Evolutionary conservation across 1,140 invertebrate species (phyloP).

Genomic region (Bombus terrestris): DNA sequence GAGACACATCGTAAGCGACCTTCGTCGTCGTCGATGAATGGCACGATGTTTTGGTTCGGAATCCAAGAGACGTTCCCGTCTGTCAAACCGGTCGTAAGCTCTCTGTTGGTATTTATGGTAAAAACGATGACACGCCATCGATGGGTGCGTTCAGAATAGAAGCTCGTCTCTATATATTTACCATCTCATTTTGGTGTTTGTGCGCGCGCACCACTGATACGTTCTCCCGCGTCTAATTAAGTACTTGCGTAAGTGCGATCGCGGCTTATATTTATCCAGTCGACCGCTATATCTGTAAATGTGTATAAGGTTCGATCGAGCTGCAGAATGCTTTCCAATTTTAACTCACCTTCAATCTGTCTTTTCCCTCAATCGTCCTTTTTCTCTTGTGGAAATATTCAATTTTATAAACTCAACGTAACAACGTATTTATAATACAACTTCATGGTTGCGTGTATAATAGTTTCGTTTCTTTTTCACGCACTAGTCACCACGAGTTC

Average conservation of each 20-base stretch:
- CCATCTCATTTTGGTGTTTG: conserved; percentile 33
- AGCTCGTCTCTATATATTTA: conserved; percentile 25
- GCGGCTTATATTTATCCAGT: conserved; percentile 48
- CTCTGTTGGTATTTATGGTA: conserved; percentile 48
- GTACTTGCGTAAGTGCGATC: conserved; percentile 55
- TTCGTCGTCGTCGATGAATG: conserved; percentile 73
- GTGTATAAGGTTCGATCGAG: conserved; percentile 22
- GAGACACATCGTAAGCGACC: conserved; percentile 48
- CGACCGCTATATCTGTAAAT: conserved; percentile 23
- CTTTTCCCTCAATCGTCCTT: neutral
- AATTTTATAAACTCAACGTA: conserved; percentile 10
- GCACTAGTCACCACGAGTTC: conserved; percentile 40
- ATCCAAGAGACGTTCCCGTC: conserved; percentile 64
- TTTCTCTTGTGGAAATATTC: neutral
- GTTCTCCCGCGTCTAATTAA: conserved; percentile 43
- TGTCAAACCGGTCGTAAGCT: conserved; percentile 54
- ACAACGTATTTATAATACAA: neutral
- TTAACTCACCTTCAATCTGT: conserved; percentile 39
- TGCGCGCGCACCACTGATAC: neutral
- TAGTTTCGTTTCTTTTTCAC: conserved; percentile 42
- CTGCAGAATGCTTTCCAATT: conserved; percentile 30
- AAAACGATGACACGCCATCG: conserved; percentile 48
- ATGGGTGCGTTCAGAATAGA: conserved; percentile 40
- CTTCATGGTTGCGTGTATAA: conserved; percentile 3
- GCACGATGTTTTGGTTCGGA: conserved; percentile 62